Evolutionary conservation across 64 coral and sea anemone species (phyloP), one percentile per base, ranked within the genome.

Genomic region (Hydrozoanthus tunicans): DNA sequence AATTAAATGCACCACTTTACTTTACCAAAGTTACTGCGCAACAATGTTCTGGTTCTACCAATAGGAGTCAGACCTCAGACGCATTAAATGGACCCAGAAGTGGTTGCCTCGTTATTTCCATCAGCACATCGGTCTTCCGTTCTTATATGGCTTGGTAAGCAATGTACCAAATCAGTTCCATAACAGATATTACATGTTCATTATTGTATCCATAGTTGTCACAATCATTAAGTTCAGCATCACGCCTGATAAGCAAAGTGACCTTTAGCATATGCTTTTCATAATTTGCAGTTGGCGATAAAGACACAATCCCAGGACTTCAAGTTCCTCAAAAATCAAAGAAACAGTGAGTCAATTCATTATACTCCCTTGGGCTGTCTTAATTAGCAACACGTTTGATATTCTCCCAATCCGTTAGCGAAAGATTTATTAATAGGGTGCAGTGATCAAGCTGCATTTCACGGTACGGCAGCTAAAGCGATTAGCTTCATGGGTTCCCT

Each of bases 111-210:
- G 74, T 55, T 96, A 96, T 82, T 12, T 93, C 0, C 62, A 91
- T 82, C 95, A 96, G 57, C 95, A 96, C 79, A 80, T 96, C 54
- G 77, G 81, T 64, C 77, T 91, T 14, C 95, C 95, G 7, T 64
- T 91, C 23, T 86, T 96, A 9, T 96, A 96, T 77, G 83, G 92
- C 14, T 79, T 96, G 81, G 95, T 96, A 89, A 96, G 89, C 82
- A 51, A 10, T 13, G 72, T 12, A 7, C 52, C 1, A 7, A 26
- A 32, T 51, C 3, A 10, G 71, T 74, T 69, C 14, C 6, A 6
- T 14, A 69, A 3, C 6, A 14, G 15, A 69, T 4, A 6, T 12
- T 62, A 12, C 60, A 62, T 62, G 59, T 61, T 61, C 10, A 5
- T 10, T 6, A 62, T 2, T 62, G 60, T 62, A 6, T 62, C 60